These are phyloP conservation scores for Acipenser ruthenus DNA, from an alignment of 2,797 vertebrate genomes.

Conservation along the genomic window DNA sequence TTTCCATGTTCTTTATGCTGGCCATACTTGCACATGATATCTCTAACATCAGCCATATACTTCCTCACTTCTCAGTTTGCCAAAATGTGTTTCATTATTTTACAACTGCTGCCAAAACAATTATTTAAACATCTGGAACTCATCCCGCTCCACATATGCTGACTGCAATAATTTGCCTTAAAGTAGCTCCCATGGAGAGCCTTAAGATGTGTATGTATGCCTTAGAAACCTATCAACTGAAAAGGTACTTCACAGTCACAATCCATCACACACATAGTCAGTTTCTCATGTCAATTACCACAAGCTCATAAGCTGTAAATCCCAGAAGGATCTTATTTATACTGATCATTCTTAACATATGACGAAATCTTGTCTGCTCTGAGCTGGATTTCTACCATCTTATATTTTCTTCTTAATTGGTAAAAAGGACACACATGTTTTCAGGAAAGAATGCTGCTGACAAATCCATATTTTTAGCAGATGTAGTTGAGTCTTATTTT, in stretches of 20 bases:
- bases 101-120: slow-evolving; percentile 64
- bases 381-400: too few relatives aligned
- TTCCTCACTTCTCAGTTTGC: slow-evolving; percentile 42
- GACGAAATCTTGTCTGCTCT: too few relatives aligned
- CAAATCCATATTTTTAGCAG: too few relatives aligned
- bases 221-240: slow-evolving; percentile 31
- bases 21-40: slow-evolving; percentile 18
- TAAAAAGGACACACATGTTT: too few relatives aligned
- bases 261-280: slow-evolving; percentile 14
- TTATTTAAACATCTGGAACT: slow-evolving; percentile 79
- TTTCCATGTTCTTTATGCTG: slow-evolving; percentile 18
- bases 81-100: slow-evolving; percentile 51
- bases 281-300: slow-evolving; percentile 16
- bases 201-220: slow-evolving; percentile 23
- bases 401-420: too few relatives aligned
- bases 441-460: too few relatives aligned
- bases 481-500: too few relatives aligned
- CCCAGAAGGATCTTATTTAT: too few relatives aligned
- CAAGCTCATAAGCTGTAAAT: background rate
- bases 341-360: too few relatives aligned
- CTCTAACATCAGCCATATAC: slow-evolving; percentile 33
- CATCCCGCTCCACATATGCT: slow-evolving; percentile 53
- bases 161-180: slow-evolving; percentile 50
- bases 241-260: background rate
- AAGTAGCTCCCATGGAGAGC: slow-evolving; percentile 52